Percentiles rank a stretch among this genome's conserved stretches.
phyloP scores from a whole-genome alignment of 2,797 vertebrate genomes.

The Aerospiza tachiro region DNA sequence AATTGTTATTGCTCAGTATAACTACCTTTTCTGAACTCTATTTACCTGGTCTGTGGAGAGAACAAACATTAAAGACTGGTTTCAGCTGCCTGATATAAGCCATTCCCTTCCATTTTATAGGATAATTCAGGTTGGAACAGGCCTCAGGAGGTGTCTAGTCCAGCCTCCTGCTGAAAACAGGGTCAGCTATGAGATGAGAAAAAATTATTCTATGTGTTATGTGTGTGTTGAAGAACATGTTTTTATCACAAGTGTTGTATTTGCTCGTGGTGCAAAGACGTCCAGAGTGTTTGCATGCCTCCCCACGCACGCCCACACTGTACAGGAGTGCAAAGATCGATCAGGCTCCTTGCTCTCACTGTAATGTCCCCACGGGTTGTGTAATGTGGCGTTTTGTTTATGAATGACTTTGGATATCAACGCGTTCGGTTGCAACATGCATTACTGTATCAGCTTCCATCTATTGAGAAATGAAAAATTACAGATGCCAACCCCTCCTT shows the following conservation, averaged over 20 bases:
- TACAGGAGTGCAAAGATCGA: neutral
- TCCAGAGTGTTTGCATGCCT: neutral
- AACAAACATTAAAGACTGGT: neutral
- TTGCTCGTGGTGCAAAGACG: neutral
- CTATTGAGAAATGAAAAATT: constrained; percentile 34
- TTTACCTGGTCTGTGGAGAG: neutral
- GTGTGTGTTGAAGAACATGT: neutral
- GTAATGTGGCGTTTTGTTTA: neutral
- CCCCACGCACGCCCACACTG: accelerated
- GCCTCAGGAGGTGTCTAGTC: neutral
- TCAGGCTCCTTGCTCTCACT: neutral
- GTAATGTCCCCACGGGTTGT: accelerated
- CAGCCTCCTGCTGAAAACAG: neutral
- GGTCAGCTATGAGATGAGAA: neutral
- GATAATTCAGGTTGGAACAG: neutral
- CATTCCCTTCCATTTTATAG: neutral
- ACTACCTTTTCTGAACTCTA: neutral
- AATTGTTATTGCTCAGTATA: neutral
- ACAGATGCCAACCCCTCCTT: neutral
- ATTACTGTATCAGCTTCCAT: neutral
- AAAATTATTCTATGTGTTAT: neutral
- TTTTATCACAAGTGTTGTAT: neutral
- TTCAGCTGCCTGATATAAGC: neutral
- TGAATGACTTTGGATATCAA: neutral
- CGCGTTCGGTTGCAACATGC: neutral